phyloP scores from a whole-genome alignment of 2,888 invertebrate genomes.

The Rhabditophanes sp. region DNA sequence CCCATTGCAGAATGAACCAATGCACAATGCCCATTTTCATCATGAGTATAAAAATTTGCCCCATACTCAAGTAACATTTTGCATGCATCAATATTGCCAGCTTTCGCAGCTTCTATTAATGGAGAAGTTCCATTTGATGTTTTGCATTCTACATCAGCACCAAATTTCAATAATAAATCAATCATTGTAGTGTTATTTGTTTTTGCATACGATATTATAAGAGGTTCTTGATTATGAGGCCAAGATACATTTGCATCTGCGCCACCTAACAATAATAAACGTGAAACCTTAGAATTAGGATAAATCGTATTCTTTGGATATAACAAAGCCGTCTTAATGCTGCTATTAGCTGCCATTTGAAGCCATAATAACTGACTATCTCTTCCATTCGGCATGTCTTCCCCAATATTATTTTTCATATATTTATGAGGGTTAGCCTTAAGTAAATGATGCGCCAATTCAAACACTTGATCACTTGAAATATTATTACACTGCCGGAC shows the following conservation, averaged over 20 bases:
- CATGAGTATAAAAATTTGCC: conserved; percentile 10
- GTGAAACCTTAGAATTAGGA: conserved; percentile 52
- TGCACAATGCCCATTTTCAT: conserved; percentile 9
- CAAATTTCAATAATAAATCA: conserved; percentile 71
- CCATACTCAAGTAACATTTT: conserved; percentile 51
- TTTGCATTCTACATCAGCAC: conserved; percentile 70
- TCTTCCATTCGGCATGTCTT: conserved; percentile 14
- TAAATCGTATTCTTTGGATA: conserved; percentile 15
- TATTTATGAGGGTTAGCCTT: conserved; percentile 82
- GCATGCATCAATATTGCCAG: conserved; percentile 65
- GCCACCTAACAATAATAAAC: conserved; percentile 70
- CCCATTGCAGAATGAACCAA: conserved; percentile 15
- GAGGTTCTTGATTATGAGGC: conserved; percentile 51
- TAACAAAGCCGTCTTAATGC: conserved; percentile 11
- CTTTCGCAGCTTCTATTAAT: conserved; percentile 66
- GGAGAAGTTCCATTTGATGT: conserved; percentile 69
- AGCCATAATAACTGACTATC: conserved; percentile 18
- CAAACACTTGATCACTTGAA: conserved; percentile 70
- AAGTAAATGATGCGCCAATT: conserved; percentile 82
- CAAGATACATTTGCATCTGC: conserved; percentile 64
- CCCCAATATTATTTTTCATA: conserved; percentile 15
- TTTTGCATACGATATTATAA: conserved; percentile 70
- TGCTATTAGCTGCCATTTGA: conserved; percentile 9
- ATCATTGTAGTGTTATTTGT: conserved; percentile 85
- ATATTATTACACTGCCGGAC: conserved; percentile 71